These are phyloP conservation scores for Laupala kohalensis DNA, from an alignment of 1,140 invertebrate genomes.

Conservation along the genomic window DNA sequence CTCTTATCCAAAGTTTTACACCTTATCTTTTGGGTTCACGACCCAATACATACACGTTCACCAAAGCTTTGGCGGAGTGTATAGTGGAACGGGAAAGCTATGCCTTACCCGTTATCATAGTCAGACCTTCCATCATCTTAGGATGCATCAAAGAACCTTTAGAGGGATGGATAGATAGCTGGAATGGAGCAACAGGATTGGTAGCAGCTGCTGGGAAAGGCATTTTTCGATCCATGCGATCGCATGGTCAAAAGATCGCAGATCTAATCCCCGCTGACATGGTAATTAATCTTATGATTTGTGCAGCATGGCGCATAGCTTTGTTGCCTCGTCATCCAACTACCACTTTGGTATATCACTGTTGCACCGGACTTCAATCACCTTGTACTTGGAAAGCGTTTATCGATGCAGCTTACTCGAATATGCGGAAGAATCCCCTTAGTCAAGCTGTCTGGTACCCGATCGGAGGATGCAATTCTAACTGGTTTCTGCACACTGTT, in stretches of 20 bases:
- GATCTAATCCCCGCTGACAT: constrained; percentile 83
- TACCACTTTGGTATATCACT: constrained; percentile 54
- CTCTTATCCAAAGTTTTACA: too few relatives aligned
- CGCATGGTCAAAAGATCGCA: constrained; percentile 41
- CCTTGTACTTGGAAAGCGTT: constrained; percentile 49
- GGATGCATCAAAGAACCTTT: constrained; percentile 44
- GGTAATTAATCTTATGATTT: constrained; percentile 66
- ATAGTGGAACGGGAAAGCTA: constrained; percentile 35
- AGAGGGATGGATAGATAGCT: constrained; percentile 85
- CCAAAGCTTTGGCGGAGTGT: constrained; percentile 54
- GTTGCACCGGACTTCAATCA: constrained; percentile 45
- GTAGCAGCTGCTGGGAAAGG: constrained; percentile 66
- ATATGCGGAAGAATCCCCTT: constrained; percentile 40
- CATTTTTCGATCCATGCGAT: constrained; percentile 56
- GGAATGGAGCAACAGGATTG: constrained; percentile 78
- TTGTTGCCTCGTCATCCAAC: constrained; percentile 45
- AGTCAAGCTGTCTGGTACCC: constrained; percentile 29
- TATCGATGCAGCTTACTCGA: constrained; percentile 33
- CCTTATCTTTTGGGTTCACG: constrained; percentile 39
- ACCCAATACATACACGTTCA: constrained; percentile 60
- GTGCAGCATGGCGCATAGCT: constrained; percentile 60
- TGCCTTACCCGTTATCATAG: constrained; percentile 54
- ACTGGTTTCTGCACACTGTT: constrained; percentile 26
- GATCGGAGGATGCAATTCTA: constrained; percentile 27
- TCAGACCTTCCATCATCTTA: constrained; percentile 71